Evolutionary conservation across 2,888 invertebrate species (phyloP).

Genomic region (Priocnemis perturbator): DNA sequence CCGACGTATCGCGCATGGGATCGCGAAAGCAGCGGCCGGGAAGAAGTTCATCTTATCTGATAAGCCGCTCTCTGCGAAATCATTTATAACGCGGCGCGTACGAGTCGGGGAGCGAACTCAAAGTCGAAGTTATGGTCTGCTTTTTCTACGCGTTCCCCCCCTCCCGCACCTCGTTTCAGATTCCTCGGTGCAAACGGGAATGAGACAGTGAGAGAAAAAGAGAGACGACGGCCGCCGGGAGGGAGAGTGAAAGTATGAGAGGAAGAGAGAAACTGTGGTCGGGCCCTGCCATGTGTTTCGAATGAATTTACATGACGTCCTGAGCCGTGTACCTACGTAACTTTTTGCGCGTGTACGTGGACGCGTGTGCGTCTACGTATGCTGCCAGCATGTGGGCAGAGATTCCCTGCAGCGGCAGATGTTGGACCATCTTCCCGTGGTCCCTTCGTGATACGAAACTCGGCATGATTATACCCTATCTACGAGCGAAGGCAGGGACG

Average conservation of each 20-base stretch:
- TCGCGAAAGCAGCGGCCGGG: background rate
- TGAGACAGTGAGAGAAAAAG: background rate
- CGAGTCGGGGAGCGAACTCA: slow-evolving; percentile 22
- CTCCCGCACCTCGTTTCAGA: too few species aligned
- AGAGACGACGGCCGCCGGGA: background rate
- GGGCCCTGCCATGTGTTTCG: slow-evolving; percentile 61
- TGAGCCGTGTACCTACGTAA: slow-evolving; percentile 53
- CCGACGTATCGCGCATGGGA: background rate
- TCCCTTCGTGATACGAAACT: slow-evolving; percentile 59
- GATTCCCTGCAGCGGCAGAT: slow-evolving; percentile 72
- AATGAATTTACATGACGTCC: slow-evolving; percentile 62
- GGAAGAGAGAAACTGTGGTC: slow-evolving; percentile 25
- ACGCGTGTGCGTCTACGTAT: slow-evolving; percentile 35
- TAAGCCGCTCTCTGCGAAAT: slow-evolving; percentile 7
- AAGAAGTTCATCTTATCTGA: slow-evolving; percentile 3
- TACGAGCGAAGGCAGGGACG: slow-evolving; percentile 53
- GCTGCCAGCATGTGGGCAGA: slow-evolving; percentile 66
- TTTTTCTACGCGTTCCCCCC: slow-evolving; percentile 28
- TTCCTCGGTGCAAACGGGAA: background rate
- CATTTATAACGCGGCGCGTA: slow-evolving; percentile 7
- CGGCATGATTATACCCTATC: slow-evolving; percentile 61
- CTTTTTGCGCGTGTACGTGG: slow-evolving; percentile 51
- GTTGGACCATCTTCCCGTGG: slow-evolving; percentile 65
- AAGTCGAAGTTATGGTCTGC: slow-evolving; percentile 49
- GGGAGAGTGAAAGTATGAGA: slow-evolving; percentile 4